Conservation (phyloP, 1,140 invertebrate genomes). For the Planococcus citri region DNA sequence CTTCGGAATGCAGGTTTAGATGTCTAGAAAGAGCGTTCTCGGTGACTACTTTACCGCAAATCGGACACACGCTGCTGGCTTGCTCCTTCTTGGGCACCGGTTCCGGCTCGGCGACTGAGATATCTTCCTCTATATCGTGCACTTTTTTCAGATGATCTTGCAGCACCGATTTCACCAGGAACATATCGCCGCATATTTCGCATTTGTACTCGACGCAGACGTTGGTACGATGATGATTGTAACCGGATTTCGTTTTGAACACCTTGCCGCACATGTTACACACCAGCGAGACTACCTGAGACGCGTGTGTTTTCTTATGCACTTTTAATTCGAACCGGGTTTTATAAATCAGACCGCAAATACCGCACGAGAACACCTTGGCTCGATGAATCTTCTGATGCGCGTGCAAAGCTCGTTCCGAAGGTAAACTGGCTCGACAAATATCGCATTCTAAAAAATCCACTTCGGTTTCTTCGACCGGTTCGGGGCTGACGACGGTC, state of each 20-base stretch:
- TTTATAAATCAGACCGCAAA: slow-evolving; percentile 84
- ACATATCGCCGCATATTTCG: slow-evolving; percentile 3
- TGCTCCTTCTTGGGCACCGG: not conserved
- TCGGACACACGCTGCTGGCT: slow-evolving; percentile 44
- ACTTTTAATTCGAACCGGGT: slow-evolving; percentile 90
- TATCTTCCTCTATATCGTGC: not conserved
- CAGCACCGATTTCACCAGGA: slow-evolving; percentile 3
- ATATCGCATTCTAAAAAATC: not conserved
- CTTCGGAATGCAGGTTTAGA: slow-evolving; percentile 53
- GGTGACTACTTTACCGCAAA: slow-evolving; percentile 76
- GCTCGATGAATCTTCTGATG: slow-evolving; percentile 69
- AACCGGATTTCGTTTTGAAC: slow-evolving; percentile 12
- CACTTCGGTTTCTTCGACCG: not conserved
- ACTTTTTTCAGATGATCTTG: not conserved
- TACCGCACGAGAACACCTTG: slow-evolving; percentile 70
- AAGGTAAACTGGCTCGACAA: not conserved
- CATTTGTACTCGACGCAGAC: slow-evolving; percentile 1
- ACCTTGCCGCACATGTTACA: slow-evolving; percentile 22
- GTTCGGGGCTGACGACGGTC: not conserved
- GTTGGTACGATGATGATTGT: not conserved
- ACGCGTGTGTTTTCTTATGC: slow-evolving; percentile 38
- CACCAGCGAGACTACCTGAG: not conserved
- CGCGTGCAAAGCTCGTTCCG: not conserved
- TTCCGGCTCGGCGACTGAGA: not conserved
- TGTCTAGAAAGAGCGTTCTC: slow-evolving; percentile 57